phyloP scores from a whole-genome alignment of 2,888 invertebrate species.

The Cheilosia soror region DNA sequence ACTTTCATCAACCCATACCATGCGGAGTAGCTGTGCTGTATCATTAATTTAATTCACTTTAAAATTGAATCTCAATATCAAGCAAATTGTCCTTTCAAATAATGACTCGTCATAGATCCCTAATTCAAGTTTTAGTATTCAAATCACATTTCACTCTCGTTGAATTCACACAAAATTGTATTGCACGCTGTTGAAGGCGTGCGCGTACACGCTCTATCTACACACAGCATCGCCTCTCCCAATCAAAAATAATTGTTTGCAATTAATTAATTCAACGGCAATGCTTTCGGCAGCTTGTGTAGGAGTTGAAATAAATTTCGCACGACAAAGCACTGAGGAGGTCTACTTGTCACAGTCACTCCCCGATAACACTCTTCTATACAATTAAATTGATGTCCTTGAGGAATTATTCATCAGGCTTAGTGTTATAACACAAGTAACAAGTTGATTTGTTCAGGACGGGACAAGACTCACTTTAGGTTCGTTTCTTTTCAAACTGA shows the following conservation, averaged over 20 bases:
- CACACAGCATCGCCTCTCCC: slow-evolving; percentile 22
- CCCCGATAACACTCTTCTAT: slow-evolving; percentile 45
- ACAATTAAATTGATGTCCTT: slow-evolving; percentile 66
- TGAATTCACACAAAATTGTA: slow-evolving; percentile 49
- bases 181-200: neutral
- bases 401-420: slow-evolving; percentile 61
- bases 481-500: slow-evolving; percentile 18
- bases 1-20: neutral
- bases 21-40: neutral
- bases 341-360: slow-evolving; percentile 1
- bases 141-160: slow-evolving; percentile 63
- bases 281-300: slow-evolving; percentile 39
- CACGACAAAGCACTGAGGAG: slow-evolving; percentile 44
- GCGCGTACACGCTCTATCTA: neutral
- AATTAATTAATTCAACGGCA: slow-evolving; percentile 69
- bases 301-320: slow-evolving; percentile 63
- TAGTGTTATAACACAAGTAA: slow-evolving; percentile 57
- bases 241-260: slow-evolving; percentile 71
- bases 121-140: slow-evolving; percentile 69
- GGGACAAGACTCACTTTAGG: slow-evolving; percentile 1
- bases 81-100: slow-evolving; percentile 52
- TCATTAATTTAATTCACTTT: slow-evolving; percentile 42
- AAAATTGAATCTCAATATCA: slow-evolving; percentile 52
- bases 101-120: slow-evolving; percentile 50
- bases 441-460: slow-evolving; percentile 57